Evolutionary conservation across 2,888 invertebrate species (phyloP).

Genomic region (Oxytorus armatus): DNA sequence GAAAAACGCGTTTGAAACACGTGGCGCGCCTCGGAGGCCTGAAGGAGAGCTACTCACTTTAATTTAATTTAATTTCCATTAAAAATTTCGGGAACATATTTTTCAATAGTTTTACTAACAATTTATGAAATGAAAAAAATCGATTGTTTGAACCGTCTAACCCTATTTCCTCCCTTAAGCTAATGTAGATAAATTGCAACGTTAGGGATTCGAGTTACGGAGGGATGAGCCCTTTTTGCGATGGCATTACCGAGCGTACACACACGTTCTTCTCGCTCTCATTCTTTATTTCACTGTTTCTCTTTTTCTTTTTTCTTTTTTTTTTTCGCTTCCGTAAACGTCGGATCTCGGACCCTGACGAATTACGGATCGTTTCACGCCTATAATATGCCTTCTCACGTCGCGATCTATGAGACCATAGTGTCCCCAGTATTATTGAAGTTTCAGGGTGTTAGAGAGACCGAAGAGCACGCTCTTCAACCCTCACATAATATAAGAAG

Average conservation of each 20-base stretch:
- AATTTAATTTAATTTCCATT: no score
- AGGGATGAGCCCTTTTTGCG: constrained; percentile 28
- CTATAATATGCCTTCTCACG: constrained; percentile 83
- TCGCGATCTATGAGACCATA: constrained; percentile 70
- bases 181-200: no score
- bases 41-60: no score
- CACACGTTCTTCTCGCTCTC: constrained; percentile 12
- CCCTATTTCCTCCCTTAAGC: no score
- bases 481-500: constrained; percentile 74
- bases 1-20: no score
- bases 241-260: constrained; percentile 58
- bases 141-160: no score
- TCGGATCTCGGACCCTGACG: constrained; percentile 76
- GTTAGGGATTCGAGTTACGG: constrained; percentile 34
- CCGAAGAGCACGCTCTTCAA: constrained; percentile 51
- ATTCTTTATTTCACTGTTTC: constrained; percentile 36
- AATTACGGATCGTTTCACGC: constrained; percentile 84
- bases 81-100: no score
- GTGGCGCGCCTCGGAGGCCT: no score
- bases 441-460: constrained; percentile 23
- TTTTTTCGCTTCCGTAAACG: constrained; percentile 34
- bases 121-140: no score
- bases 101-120: no score
- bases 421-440: constrained; percentile 54
- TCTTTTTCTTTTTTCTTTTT: constrained; percentile 32